Evolutionary conservation across 1,140 invertebrate genomes (phyloP).

Genomic region (Platyscapa corneri): DNA sequence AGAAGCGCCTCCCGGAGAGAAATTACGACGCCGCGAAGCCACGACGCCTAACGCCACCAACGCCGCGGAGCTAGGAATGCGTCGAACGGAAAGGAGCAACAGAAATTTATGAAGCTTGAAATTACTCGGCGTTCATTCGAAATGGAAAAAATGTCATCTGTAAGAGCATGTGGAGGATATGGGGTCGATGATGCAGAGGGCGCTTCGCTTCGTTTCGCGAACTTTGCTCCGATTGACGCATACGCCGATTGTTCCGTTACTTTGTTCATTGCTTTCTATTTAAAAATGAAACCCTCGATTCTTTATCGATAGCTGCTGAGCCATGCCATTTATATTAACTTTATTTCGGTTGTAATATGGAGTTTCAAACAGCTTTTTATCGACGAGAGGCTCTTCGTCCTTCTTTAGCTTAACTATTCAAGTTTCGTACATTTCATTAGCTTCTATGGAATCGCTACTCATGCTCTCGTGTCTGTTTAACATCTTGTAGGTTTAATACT

Average conservation of each 20-base stretch:
- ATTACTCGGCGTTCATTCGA: conserved; percentile 39
- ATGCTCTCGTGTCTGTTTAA: too few relatives aligned
- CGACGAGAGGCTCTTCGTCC: too few relatives aligned
- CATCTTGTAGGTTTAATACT: too few relatives aligned
- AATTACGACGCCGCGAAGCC: neutral
- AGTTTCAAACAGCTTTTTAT: too few relatives aligned
- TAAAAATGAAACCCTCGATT: neutral
- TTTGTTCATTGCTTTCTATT: neutral
- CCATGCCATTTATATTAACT: too few relatives aligned
- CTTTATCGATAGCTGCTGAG: too few relatives aligned
- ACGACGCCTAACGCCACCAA: neutral
- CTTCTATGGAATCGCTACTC: too few relatives aligned
- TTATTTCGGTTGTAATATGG: too few relatives aligned
- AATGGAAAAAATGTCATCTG: conserved; percentile 13
- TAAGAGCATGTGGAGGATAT: neutral
- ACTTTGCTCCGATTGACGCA: neutral
- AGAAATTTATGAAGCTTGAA: conserved; percentile 49
- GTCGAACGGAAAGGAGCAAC: conserved; percentile 9
- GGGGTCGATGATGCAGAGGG: neutral
- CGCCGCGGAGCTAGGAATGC: conserved; percentile 32
- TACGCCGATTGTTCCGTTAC: neutral
- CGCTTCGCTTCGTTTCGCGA: neutral
- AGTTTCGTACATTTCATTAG: too few relatives aligned
- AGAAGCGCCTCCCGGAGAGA: conserved; percentile 14
- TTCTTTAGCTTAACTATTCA: too few relatives aligned